Evolutionary conservation across 2,888 invertebrate genomes (phyloP), one percentile per base, ranked within the genome.

Genomic region (Myopa testacea): DNA sequence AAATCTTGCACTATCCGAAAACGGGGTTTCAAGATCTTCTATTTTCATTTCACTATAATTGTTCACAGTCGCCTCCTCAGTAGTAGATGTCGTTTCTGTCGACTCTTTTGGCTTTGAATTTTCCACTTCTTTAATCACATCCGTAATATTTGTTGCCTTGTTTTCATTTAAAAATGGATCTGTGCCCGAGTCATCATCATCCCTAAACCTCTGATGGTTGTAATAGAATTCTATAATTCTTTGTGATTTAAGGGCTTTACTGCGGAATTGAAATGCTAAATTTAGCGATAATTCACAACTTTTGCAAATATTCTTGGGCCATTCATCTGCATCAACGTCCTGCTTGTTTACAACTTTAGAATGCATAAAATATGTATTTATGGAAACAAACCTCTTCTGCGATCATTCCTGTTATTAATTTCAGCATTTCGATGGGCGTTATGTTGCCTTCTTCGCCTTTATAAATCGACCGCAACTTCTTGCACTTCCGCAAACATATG

Each of bases 251-350:
- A 88, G 62, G 0, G 88, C 88, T 80, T 85, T 86, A 60, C 82
- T 84, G 0, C 88, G 87, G 68, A 88, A 87, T 78, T 87, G 85
- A 76, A 82, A 88, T 1, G 88, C 88, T 84, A 88, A 84, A 73
- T 85, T 88, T 0, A 88, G 82, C 14, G 87, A 85, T 6, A 87
- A 81, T 75, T 87, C 88, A 82, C 88, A 88, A 14, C 82, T 81
- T 75, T 84, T 86, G 71, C 88, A 88, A 74, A 88, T 88, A 16
- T 82, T 82, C 52, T 86, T 83, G 7, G 88, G 88, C n/a, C 87
- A 81, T n/a, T 73, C 73, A n/a, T 37, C 4, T 3, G 34, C 60
- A 52, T 58, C 68, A 34, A 38, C 40, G 40, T 3, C 16, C 76
- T 70, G 10, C 37, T 70, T 5, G 4, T 8, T 65, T 74, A 50